A percentile compares a stretch with the other conserved stretches of the same genome.
These are phyloP conservation scores for Drosophila pachea DNA, from an alignment of 1,140 invertebrate genomes.

Conservation along the genomic window DNA sequence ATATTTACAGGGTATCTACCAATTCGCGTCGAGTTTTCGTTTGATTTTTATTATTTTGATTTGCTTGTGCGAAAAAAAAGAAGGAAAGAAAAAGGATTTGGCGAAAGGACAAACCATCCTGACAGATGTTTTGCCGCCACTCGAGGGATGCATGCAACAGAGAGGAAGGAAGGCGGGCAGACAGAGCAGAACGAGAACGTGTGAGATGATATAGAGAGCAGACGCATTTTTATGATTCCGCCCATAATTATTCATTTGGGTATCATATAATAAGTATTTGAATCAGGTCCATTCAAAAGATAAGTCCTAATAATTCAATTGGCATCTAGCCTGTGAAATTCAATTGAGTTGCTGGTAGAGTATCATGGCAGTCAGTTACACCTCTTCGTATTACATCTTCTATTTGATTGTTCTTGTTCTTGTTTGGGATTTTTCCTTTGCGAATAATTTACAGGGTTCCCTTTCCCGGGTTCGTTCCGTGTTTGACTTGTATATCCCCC, in stretches of 20 bases:
- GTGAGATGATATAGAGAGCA: slow-evolving; percentile 4
- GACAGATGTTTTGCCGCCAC: slow-evolving; percentile 32
- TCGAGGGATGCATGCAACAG: slow-evolving; percentile 22
- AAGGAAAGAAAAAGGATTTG: slow-evolving; percentile 25
- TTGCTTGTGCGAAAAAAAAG: slow-evolving; percentile 9
- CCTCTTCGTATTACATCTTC: not conserved
- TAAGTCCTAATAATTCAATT: no score
- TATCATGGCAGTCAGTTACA: not conserved
- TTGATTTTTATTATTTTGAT: slow-evolving; percentile 23
- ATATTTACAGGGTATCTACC: not conserved
- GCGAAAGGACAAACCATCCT: slow-evolving; percentile 17
- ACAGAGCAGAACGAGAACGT: not conserved
- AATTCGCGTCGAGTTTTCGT: no score
- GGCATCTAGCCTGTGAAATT: no score
- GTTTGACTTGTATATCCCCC: slow-evolving; percentile 22
- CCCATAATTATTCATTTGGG: slow-evolving; percentile 43
- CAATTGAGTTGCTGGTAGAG: not conserved
- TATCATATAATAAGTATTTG: not conserved
- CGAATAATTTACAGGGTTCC: slow-evolving; percentile 56
- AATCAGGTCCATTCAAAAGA: no score
- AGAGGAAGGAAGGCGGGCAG: not conserved
- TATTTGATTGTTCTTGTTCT: slow-evolving; percentile 1
- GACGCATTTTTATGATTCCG: slow-evolving; percentile 69
- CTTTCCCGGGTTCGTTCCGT: slow-evolving; percentile 37
- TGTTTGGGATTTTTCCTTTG: slow-evolving; percentile 9